A percentile compares a stretch with the other conserved stretches of the same genome.
These are phyloP conservation scores for Strigamia transsilvanica DNA, from an alignment of 2,888 invertebrate species.

Conservation along the genomic window DNA sequence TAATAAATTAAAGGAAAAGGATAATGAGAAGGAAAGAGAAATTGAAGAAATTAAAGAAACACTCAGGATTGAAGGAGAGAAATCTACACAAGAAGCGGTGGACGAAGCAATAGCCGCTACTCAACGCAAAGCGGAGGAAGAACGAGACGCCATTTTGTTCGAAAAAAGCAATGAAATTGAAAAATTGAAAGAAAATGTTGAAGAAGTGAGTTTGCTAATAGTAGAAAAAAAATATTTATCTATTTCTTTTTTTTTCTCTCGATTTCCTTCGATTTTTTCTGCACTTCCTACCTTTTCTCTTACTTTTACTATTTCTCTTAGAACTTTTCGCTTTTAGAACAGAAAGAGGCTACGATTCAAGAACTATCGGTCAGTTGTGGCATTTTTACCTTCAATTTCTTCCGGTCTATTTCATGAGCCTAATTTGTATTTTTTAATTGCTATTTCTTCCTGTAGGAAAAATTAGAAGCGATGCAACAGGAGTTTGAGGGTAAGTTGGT, in stretches of 20 bases:
- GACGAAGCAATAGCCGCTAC: background rate
- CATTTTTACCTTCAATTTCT: background rate
- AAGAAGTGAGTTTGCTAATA: constrained; percentile 23
- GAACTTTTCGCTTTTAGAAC: constrained; percentile 42
- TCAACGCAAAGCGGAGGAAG: background rate
- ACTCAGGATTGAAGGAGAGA: background rate
- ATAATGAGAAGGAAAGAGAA: background rate
- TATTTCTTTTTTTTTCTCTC: background rate
- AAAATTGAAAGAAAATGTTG: constrained; percentile 7
- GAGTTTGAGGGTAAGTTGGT: constrained; percentile 38
- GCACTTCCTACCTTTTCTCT: background rate
- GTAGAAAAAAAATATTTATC: background rate
- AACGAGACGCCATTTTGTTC: background rate
- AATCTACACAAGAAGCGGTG: background rate
- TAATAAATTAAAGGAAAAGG: background rate
- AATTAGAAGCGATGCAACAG: constrained; percentile 19
- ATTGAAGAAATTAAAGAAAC: constrained; percentile 14
- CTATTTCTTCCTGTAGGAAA: constrained; percentile 37
- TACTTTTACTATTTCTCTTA: constrained; percentile 18
- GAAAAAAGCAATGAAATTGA: constrained; percentile 37
- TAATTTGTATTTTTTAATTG: constrained; percentile 16
- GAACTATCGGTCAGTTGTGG: constrained; percentile 38
- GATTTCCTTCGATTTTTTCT: background rate
- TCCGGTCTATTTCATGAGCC: background rate
- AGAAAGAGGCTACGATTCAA: constrained; percentile 32